Percentiles rank a stretch among this genome's conserved stretches.
phyloP scores from a whole-genome alignment of 92 coral and sea anemone genomes.

The Porites rus region DNA sequence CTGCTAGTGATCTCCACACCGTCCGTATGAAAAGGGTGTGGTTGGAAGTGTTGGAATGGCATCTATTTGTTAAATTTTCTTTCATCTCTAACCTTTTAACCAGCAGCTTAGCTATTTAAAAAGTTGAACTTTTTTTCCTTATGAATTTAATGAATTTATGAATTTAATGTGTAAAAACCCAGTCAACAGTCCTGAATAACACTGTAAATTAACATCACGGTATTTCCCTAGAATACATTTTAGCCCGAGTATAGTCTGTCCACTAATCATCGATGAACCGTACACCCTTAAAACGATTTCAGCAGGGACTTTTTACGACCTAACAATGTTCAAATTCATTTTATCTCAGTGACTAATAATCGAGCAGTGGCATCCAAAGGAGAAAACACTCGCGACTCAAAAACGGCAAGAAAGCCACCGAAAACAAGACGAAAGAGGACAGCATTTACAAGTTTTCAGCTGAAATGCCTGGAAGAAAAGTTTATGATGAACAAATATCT shows the following conservation, averaged over 20 bases:
- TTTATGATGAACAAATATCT: conserved; percentile 97
- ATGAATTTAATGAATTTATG: too few species aligned
- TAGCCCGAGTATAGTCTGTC: too few species aligned
- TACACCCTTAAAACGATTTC: too few species aligned
- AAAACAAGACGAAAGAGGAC: conserved; percentile 91
- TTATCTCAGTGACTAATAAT: neutral
- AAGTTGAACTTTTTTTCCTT: neutral
- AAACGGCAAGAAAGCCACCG: conserved; percentile 54
- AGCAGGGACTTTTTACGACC: too few species aligned
- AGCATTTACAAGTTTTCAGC: conserved; percentile 96
- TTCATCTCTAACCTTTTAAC: too few species aligned
- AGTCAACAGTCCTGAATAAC: too few species aligned
- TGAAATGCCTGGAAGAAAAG: conserved; percentile 95
- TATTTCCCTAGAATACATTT: too few species aligned
- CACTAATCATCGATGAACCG: too few species aligned
- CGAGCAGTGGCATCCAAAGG: conserved; percentile 18
- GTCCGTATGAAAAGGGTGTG: neutral
- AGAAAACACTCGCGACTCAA: conserved; percentile 26
- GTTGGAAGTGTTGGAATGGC: neutral
- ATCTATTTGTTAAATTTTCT: neutral
- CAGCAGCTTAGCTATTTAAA: neutral
- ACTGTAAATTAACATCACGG: too few species aligned
- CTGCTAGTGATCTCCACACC: neutral
- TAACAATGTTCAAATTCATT: neutral
- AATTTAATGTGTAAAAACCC: too few species aligned